Evolutionary conservation across 2,113 vertebrate species (phyloP).

Genomic region (Datnioides undecimradiatus): DNA sequence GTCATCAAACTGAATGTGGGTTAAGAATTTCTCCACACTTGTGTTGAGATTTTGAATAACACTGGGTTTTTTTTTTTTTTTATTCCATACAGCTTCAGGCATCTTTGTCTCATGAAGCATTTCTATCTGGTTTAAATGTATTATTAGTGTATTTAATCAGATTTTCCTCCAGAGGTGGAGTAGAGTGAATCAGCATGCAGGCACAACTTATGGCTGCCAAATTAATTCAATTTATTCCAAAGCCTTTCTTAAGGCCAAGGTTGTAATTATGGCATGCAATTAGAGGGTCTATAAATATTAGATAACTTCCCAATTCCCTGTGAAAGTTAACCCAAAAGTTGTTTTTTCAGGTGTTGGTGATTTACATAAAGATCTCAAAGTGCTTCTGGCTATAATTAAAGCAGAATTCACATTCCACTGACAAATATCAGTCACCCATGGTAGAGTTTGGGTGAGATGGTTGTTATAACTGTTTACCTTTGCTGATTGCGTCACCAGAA

Average conservation of each 20-base stretch:
- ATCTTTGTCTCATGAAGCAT: slow-evolving; percentile 35
- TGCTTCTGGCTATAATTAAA: slow-evolving; percentile 58
- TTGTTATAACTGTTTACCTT: slow-evolving; percentile 39
- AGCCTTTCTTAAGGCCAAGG: slow-evolving; percentile 74
- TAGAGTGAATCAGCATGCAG: slow-evolving; percentile 70
- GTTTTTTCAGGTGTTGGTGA: slow-evolving; percentile 51
- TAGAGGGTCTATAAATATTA: slow-evolving; percentile 76
- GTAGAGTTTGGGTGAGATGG: slow-evolving; percentile 4
- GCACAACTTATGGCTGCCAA: slow-evolving; percentile 70
- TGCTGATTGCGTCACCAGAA: slow-evolving; percentile 47
- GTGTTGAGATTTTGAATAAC: background rate
- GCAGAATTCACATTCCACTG: background rate
- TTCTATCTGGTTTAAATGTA: slow-evolving; percentile 59
- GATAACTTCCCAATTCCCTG: slow-evolving; percentile 62
- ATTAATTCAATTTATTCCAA: slow-evolving; percentile 78
- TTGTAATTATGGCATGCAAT: slow-evolving; percentile 81
- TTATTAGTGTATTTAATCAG: slow-evolving; percentile 71
- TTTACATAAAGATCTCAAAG: slow-evolving; percentile 64
- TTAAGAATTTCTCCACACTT: background rate
- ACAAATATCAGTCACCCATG: slow-evolving; percentile 49
- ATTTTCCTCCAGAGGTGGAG: slow-evolving; percentile 61
- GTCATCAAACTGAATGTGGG: slow-evolving; percentile 1
- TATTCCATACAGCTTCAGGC: slow-evolving; percentile 21
- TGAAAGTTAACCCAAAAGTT: slow-evolving; percentile 65
- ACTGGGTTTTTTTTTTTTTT: slow-evolving; percentile 54